Evolutionary conservation across 2,113 vertebrate genomes (phyloP).

Genomic region (Mixornis gularis): DNA sequence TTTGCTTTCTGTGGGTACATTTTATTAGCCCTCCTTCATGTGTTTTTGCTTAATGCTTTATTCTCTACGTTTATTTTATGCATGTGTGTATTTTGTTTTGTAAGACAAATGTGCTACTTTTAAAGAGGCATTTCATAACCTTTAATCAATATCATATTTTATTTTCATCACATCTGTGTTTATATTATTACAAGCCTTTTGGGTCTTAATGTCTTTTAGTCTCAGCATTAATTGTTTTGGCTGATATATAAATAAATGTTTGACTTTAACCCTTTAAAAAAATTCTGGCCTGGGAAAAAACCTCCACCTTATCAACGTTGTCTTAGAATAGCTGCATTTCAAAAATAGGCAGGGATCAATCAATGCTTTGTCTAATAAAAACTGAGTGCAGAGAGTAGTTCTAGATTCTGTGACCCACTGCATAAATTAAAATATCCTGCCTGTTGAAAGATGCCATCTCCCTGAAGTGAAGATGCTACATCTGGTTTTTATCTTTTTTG

Average conservation of each 20-base stretch:
- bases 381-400: neutral
- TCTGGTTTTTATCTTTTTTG: neutral
- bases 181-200: conserved; percentile 28
- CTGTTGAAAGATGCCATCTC: neutral
- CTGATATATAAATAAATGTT: neutral
- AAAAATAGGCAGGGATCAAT: neutral
- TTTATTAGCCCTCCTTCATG: neutral
- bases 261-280: neutral
- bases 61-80: neutral
- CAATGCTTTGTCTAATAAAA: neutral
- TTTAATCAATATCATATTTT: conserved; percentile 16
- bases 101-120: conserved; percentile 19
- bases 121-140: conserved; percentile 29
- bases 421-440: neutral
- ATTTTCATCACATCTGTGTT: conserved; percentile 15
- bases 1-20: neutral
- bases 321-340: neutral
- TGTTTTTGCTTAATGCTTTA: conserved; percentile 11
- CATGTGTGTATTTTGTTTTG: neutral
- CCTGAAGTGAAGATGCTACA: neutral
- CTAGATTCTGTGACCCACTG: neutral
- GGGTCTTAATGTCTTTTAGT: neutral
- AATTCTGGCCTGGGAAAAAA: neutral
- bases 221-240: conserved; percentile 10
- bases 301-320: neutral